Evolutionary conservation across 2,888 invertebrate genomes (phyloP).

Genomic region (Cyrtodaria siliqua): DNA sequence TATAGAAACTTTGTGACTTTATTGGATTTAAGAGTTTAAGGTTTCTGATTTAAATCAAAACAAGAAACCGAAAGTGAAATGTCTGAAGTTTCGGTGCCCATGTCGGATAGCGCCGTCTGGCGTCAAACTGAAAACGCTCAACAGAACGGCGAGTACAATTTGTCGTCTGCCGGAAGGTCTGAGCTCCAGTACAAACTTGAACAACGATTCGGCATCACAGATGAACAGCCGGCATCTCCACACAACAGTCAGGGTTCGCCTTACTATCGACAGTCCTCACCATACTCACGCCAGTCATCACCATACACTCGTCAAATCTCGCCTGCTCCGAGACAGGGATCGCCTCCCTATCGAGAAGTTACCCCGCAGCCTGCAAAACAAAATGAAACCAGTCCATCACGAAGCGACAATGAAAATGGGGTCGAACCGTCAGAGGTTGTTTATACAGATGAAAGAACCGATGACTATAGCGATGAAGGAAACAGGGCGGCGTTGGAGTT

Average conservation of each 20-base stretch:
- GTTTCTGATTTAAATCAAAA: too few relatives aligned
- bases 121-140: constrained; percentile 13
- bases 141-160: constrained; percentile 41
- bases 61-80: constrained; percentile 10
- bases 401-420: not conserved
- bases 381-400: not conserved
- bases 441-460: constrained; percentile 7
- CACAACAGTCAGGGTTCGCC: constrained; percentile 8
- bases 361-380: constrained; percentile 6
- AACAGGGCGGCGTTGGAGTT: constrained; percentile 43
- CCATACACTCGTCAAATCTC: constrained; percentile 28
- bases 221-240: constrained; percentile 24
- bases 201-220: constrained; percentile 34
- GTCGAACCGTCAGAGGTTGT: not conserved
- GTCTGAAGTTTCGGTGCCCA: constrained; percentile 18
- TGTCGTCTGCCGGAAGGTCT: constrained; percentile 39
- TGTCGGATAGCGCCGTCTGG: constrained; percentile 8
- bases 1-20: too few relatives aligned
- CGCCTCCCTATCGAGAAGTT: not conserved
- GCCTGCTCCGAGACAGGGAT: constrained; percentile 15
- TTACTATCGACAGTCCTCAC: constrained; percentile 7
- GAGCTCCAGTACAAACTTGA: constrained; percentile 50
- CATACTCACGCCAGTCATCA: constrained; percentile 11
- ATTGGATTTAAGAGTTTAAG: too few relatives aligned
- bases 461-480: constrained; percentile 51